Evolutionary conservation across 2,888 invertebrate genomes (phyloP), one percentile per base, ranked within the genome.

Genomic region (Nomada goodeniana): DNA sequence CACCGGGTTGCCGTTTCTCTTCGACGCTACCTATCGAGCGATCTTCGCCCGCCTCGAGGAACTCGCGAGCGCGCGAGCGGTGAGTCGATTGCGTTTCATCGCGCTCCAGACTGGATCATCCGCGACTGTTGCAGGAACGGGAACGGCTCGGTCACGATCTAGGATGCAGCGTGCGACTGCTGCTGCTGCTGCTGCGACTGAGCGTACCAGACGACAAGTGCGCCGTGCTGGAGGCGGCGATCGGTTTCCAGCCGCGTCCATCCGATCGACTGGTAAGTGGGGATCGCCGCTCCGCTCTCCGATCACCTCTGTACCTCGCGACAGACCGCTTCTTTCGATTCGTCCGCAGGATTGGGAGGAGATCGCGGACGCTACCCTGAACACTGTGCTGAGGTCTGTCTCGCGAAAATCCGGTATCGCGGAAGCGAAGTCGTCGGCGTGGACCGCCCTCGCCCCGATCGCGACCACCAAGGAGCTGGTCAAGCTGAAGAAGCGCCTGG

Each of bases 311-410:
- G 5, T 13, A 0, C 20, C 20, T 23, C 23, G 59, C 63, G 13
- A 18, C 11, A 3, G 15, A 10, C 20, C 13, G 4, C 11, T 15
- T 18, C 13, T 52, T 50, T 20, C 23, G 0, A 36, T 4, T 13
- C 15, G 13, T 9, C 29, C 20, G 1, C 90, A 97, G 97, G 96
- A 96, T 90, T 97, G 97, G 97, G 97, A 97, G 92, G 97, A 97
- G 93, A 95, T 96, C 3, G 95, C 96, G 1, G 96, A 97, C 86
- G 96, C 96, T 78, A 95, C 96, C 0, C 92, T 97, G 60, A 95
- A 95, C 18, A 96, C 96, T 89, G 94, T 97, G 55, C 92, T 97
- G 44, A 95, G 96, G 82, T 96, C 96, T 18, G 92, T 94, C 10
- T 94, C 96, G 36, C 95, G 96, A 63, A 96, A 96, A 92, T 95